Base-by-base conservation (phyloP, 1,140 invertebrate species). In the Bombyx mandarina region DNA sequence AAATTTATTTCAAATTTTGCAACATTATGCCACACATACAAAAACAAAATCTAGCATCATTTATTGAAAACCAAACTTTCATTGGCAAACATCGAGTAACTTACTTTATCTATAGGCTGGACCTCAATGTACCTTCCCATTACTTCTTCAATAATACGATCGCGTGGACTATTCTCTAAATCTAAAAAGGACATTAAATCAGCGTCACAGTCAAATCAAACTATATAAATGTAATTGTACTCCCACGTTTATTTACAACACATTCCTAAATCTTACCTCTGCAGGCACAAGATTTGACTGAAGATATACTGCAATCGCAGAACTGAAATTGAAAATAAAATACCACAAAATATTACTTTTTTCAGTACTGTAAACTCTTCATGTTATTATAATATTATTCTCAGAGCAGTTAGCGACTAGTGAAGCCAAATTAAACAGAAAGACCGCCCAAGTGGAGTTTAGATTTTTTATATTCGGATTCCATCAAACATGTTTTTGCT, bases 91-190 rank as follows among this genome's bases (percentile, higher is more conserved):
- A 71, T 65, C 5, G 71, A 65, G 47, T 61, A 76, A 73, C 72
- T 82, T 66, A 79, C 76, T 74, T 75, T 80, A 44, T 79, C 71
- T 47, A 80, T 77, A 44, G 72, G 67, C 10, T 60, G 60, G 47
- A 79, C 66, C 43, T 73, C 77, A 52, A 57, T 62, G 58, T 77
- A 80, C 61, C 69, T 70, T 70, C 78, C 79, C 68, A 82, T 68
- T 9, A 83, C 77, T 66, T 81, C 80, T 57, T 79, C 75, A 55
- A 86, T 82, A 61, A 83, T 77, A 67, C 57, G 61, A 54, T 78
- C 63, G 52, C 79, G 73, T 43, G 73, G 70, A 44, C 58, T 58
- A 61, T 63, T 58, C 68, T 67, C 72, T 64, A 65, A 47, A 75
- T 75, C 79, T 82, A 79, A 66, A 77, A 82, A 81, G 75, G 79